Evolutionary conservation across 92 coral and sea anemone species (phyloP), one percentile per base, ranked within the genome.

Genomic region (Phymanthus crucifer): DNA sequence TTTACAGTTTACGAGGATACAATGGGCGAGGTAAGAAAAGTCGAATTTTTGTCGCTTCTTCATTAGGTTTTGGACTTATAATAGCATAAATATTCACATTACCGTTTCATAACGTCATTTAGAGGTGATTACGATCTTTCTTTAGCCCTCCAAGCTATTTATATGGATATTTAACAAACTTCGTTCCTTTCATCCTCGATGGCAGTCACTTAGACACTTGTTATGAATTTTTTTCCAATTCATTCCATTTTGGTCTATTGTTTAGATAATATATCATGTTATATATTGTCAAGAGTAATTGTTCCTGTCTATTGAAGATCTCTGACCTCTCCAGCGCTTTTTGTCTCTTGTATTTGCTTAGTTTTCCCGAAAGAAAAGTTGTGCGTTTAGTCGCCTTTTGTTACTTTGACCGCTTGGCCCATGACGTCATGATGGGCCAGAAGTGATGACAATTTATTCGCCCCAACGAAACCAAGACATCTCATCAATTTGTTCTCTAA

Each of bases 211-310:
- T 12, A 27, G 32, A 1, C 36, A 61, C 68, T 61, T 61, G 34
- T 6, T 61, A 6, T 37, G 72, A 77, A 77, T 38, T n/a, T 43
- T 70, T 38, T 77, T 77, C n/a, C 45, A 37, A 36, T 19, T 71
- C 81, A 34, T 32, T 75, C 69, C 40, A 54, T 24, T 61, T 61
- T 61, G 29, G 14, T 23, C 12, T 38, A 74, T 77, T 64, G 72
- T 77, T 61, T 37, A 21, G 57, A 24, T 64, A 54, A 57, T 47
- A n/a, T 36, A 29, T 18, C 72, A 65, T 77, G 72, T 38, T 0
- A 37, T 61, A 23, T 77, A 64, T 64, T 77, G 81, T 77, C 81
- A 77, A 56, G 45, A 18, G 57, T 77, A 37, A 61, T 64, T 61
- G 38, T 33, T 56, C 21, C 23, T 56, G 70, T 65, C 70, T 31